A percentile compares a stretch with the other conserved stretches of the same genome.
Conservation (phyloP, 2,113 vertebrate species). For the Falcunculus frontatus region DNA sequence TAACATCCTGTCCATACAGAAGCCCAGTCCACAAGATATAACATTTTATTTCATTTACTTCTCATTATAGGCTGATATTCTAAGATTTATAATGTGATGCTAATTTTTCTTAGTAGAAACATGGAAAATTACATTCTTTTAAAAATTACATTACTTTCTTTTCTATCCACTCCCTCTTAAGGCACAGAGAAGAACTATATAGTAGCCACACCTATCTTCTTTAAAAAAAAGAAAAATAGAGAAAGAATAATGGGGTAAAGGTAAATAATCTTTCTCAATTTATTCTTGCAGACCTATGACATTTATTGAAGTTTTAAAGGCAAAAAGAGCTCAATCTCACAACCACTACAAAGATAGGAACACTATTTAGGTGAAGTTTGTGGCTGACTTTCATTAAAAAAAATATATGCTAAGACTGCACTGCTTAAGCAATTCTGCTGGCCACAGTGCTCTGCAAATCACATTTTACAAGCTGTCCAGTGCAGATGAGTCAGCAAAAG, state of each 20-base stretch:
- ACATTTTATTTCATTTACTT: not conserved
- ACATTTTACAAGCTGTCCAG: not conserved
- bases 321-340: not conserved
- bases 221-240: not conserved
- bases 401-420: not conserved
- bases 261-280: not conserved
- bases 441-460: not conserved
- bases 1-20: not conserved
- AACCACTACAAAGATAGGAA: not conserved
- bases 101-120: not conserved
- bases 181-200: not conserved
- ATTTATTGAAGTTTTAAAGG: not conserved
- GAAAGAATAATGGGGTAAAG: not conserved
- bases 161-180: not conserved
- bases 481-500: not conserved
- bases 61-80: not conserved
- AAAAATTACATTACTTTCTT: not conserved
- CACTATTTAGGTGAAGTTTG: not conserved
- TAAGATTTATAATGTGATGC: not conserved
- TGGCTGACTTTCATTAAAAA: not conserved
- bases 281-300: not conserved
- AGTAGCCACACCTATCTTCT: not conserved
- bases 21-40: not conserved
- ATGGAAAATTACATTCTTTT: not conserved
- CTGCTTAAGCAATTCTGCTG: not conserved